Percentiles rank a stretch among this genome's conserved stretches.
Conservation (phyloP, 2,888 invertebrate species). For the Hedychridium roseum region DNA sequence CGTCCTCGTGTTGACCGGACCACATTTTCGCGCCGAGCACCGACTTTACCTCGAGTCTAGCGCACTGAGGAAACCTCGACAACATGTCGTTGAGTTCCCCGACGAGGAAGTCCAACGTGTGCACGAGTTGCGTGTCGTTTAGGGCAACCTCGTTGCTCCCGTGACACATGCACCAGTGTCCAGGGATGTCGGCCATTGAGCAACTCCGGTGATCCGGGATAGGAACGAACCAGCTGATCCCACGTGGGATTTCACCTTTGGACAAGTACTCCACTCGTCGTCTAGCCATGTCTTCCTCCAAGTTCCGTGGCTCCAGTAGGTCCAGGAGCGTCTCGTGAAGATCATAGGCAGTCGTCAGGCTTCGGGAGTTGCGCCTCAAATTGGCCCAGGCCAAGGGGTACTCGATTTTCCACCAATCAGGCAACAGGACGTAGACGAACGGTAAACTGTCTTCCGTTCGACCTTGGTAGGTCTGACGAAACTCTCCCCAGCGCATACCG, state of each 20-base stretch:
- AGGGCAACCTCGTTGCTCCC: conserved; percentile 69
- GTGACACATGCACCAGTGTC: conserved; percentile 91
- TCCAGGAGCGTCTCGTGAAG: conserved; percentile 81
- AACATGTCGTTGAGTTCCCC: conserved; percentile 73
- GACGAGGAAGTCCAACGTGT: conserved; percentile 72
- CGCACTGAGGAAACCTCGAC: conserved; percentile 71
- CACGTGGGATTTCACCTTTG: conserved; percentile 58
- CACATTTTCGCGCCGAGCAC: conserved; percentile 74
- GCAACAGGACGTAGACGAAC: conserved; percentile 77
- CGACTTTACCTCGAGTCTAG: conserved; percentile 69
- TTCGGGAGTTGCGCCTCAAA: conserved; percentile 71
- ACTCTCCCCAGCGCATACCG: conserved; percentile 86
- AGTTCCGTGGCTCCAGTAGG: conserved; percentile 67
- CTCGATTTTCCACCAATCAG: conserved; percentile 73
- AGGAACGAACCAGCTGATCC: conserved; percentile 80
- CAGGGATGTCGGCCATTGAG: conserved; percentile 77
- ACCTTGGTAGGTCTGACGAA: conserved; percentile 85
- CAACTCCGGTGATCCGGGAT: conserved; percentile 80
- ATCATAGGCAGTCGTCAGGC: conserved; percentile 87
- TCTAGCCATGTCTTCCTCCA: conserved; percentile 61
- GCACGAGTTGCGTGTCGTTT: conserved; percentile 67
- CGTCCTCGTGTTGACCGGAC: conserved; percentile 43
- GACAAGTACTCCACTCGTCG: conserved; percentile 58
- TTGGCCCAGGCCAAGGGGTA: conserved; percentile 73
- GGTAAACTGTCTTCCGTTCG: conserved; percentile 89